phyloP scores from a whole-genome alignment of 2,113 vertebrate species.

The Hippopotamus amphibius region DNA sequence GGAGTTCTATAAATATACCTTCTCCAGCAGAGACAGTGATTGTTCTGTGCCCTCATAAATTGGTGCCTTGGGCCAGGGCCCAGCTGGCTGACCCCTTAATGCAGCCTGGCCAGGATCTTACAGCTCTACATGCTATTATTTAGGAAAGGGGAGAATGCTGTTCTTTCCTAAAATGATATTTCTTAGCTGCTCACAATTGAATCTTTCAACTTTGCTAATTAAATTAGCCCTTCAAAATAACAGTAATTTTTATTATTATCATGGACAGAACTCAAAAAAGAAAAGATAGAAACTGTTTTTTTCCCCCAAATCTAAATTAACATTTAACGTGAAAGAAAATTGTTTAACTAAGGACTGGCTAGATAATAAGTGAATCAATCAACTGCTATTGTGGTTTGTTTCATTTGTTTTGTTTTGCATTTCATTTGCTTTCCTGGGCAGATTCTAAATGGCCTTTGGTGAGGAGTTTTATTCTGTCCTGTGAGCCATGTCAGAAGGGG shows the following conservation, averaged over 20 bases:
- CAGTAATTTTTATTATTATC: not conserved
- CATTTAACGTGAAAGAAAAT: not conserved
- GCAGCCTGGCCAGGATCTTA: not conserved
- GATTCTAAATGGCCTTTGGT: not conserved
- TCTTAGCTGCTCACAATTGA: not conserved
- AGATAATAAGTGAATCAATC: not conserved
- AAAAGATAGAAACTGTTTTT: not conserved
- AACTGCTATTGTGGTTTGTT: not conserved
- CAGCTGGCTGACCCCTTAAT: not conserved
- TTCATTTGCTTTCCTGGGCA: not conserved
- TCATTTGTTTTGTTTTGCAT: not conserved
- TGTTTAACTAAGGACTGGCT: not conserved
- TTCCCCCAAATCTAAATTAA: not conserved
- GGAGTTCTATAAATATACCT: slow-evolving; percentile 21
- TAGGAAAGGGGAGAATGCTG: not conserved
- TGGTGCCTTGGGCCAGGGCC: not conserved
- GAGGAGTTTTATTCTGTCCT: not conserved
- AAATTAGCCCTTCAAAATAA: slow-evolving; percentile 15
- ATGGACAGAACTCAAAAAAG: not conserved
- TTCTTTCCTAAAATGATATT: slow-evolving; percentile 33
- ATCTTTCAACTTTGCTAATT: slow-evolving; percentile 19
- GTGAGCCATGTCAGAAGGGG: not conserved
- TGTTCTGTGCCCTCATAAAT: not conserved
- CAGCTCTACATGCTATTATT: not conserved
- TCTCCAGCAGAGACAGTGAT: not conserved